phyloP scores from a whole-genome alignment of 2,797 vertebrate genomes.

The Eidolon dupreanum region DNA sequence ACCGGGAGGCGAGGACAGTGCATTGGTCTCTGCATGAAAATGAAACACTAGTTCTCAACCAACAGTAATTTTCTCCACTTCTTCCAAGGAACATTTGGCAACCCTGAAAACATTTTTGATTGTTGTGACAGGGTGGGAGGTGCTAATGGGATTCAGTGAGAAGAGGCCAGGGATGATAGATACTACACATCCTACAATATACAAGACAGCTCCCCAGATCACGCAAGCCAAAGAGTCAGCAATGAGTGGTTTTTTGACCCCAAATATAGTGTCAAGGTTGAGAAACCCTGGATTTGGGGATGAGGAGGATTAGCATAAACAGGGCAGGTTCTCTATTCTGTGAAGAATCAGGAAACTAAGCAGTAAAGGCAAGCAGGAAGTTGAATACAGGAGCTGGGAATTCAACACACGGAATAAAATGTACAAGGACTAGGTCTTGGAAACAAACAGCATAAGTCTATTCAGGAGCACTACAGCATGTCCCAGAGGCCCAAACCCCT shows the following conservation, averaged over 20 bases:
- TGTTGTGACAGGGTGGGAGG: fast-evolving
- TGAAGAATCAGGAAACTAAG: not conserved
- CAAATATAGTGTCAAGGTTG: not conserved
- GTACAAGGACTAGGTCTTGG: not conserved
- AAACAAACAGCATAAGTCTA: not conserved
- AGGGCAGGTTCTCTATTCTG: not conserved
- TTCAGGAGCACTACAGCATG: not conserved
- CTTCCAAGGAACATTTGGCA: not conserved
- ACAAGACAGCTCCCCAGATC: not conserved
- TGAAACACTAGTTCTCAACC: not conserved
- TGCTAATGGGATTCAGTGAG: not conserved
- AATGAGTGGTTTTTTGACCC: not conserved
- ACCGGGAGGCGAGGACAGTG: not conserved
- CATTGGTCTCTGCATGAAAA: not conserved
- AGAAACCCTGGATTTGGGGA: not conserved
- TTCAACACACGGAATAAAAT: not conserved
- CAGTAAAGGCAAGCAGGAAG: not conserved
- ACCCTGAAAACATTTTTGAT: not conserved
- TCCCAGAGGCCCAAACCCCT: not conserved
- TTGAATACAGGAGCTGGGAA: not conserved
- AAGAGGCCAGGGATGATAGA: not conserved
- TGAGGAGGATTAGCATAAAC: not conserved
- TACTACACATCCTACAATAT: not conserved
- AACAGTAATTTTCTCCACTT: not conserved
- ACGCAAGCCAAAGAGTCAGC: too few species aligned